phyloP scores from a whole-genome alignment of 2,797 vertebrate genomes.

The Pangasius larnaudii region DNA sequence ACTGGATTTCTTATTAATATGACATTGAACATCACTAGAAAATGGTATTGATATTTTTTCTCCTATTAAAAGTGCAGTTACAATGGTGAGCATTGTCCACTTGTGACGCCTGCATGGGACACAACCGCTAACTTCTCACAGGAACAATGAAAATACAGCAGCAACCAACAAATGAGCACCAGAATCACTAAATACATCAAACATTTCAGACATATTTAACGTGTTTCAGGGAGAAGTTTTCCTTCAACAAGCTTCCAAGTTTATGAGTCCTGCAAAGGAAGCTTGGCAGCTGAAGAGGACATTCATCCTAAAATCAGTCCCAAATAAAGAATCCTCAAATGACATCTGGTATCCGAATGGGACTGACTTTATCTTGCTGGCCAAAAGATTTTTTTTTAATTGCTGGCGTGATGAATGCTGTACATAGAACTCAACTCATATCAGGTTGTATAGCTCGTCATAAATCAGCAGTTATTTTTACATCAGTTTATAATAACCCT shows the following conservation, averaged over 20 bases:
- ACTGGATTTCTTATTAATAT: neutral
- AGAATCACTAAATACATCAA: neutral
- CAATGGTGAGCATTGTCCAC: neutral
- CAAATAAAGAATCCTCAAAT: neutral
- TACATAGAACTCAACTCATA: neutral
- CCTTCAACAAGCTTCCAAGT: neutral
- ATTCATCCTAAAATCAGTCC: neutral
- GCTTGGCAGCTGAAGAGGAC: neutral
- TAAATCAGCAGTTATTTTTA: neutral
- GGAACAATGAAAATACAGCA: neutral
- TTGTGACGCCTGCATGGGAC: neutral
- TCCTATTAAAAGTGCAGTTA: neutral
- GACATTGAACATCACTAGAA: neutral
- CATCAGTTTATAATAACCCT: neutral
- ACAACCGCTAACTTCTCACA: neutral
- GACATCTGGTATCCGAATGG: slow-evolving; percentile 27
- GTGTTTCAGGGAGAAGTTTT: neutral
- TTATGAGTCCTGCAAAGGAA: neutral
- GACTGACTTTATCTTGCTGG: neutral
- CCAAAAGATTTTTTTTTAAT: neutral
- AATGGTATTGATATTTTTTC: no score
- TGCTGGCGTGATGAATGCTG: neutral
- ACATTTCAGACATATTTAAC: neutral
- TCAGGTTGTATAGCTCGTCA: neutral
- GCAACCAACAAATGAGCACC: neutral